phyloP scores from a whole-genome alignment of 2,113 vertebrate species.

The Tautogolabrus adspersus region DNA sequence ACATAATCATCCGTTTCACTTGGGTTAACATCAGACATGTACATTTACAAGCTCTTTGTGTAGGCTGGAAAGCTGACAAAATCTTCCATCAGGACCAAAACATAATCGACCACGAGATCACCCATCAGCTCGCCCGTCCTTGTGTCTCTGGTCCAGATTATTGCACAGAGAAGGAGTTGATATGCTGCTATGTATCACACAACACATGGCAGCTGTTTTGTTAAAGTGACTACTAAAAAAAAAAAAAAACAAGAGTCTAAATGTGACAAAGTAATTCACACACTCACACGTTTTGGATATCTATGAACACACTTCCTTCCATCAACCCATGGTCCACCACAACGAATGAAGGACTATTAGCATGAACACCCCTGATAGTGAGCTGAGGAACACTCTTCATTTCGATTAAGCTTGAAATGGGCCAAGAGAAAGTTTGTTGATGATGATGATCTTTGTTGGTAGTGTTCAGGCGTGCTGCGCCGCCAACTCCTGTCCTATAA shows the following conservation, averaged over 20 bases:
- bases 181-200: background rate
- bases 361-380: no score
- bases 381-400: conserved; percentile 8
- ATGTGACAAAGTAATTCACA: conserved; percentile 8
- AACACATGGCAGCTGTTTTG: conserved; percentile 25
- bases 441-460: background rate
- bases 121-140: conserved; percentile 24
- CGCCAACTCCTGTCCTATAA: conserved; percentile 94
- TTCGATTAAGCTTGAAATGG: conserved; percentile 13
- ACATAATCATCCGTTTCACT: background rate
- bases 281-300: conserved; percentile 7
- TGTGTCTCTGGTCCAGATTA: conserved; percentile 31
- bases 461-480: conserved; percentile 76
- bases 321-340: background rate
- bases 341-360: background rate
- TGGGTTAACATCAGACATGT: conserved; percentile 10
- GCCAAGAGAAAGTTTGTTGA: background rate
- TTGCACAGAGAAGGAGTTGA: conserved; percentile 49
- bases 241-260: conserved; percentile 14
- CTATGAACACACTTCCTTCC: conserved; percentile 5
- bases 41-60: conserved; percentile 15
- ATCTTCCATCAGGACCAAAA: conserved; percentile 12
- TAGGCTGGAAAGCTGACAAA: conserved; percentile 1
- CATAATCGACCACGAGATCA: background rate
- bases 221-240: conserved; percentile 21